A percentile compares a stretch with the other conserved stretches of the same genome.
Conservation (phyloP, 2,888 invertebrate genomes). For the Byasa hedistus region DNA sequence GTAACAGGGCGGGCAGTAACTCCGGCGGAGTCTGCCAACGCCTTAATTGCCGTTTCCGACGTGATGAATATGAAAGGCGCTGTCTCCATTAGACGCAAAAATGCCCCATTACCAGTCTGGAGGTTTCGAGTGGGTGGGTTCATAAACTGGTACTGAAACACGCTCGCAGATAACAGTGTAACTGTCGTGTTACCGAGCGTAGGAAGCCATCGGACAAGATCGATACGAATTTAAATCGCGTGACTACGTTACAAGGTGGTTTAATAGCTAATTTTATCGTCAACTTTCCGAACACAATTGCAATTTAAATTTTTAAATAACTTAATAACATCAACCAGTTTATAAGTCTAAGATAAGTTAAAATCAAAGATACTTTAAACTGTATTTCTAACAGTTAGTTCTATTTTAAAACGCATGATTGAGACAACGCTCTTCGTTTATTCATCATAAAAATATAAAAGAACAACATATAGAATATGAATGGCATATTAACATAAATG, state of each 20-base stretch:
- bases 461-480: not conserved
- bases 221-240: slow-evolving; percentile 27
- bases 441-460: too few species aligned
- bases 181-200: slow-evolving; percentile 22
- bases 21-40: slow-evolving; percentile 53
- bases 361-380: too few species aligned
- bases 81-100: slow-evolving; percentile 37
- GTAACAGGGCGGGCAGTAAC: slow-evolving; percentile 64
- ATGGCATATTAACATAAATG: not conserved
- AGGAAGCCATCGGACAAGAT: slow-evolving; percentile 24
- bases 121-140: slow-evolving; percentile 23
- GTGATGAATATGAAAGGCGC: slow-evolving; percentile 42
- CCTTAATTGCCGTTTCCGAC: slow-evolving; percentile 58
- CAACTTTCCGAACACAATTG: not conserved
- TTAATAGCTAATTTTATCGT: not conserved
- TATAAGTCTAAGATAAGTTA: too few species aligned
- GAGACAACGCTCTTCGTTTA: not conserved
- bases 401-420: not conserved
- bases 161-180: slow-evolving; percentile 24
- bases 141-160: slow-evolving; percentile 23
- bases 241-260: slow-evolving; percentile 8
- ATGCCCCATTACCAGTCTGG: slow-evolving; percentile 20
- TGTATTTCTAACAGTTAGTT: too few species aligned
- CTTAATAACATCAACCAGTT: not conserved
- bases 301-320: not conserved